Evolutionary conservation across 1,140 invertebrate genomes (phyloP).

Genomic region (Diorhabda sublineata): DNA sequence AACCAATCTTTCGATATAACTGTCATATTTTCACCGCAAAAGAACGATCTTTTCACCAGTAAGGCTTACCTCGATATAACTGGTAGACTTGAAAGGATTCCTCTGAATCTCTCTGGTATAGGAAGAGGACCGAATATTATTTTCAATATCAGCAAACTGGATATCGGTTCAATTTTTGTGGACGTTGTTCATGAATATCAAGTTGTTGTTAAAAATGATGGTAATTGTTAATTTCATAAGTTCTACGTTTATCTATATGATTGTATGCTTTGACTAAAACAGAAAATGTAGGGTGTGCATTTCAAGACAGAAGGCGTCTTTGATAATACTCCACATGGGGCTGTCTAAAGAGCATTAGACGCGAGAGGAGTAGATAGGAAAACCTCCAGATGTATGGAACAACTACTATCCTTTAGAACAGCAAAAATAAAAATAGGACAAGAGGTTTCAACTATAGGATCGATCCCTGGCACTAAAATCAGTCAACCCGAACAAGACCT

Average conservation of each 20-base stretch:
- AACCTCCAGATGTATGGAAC: too few relatives aligned
- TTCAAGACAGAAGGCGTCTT: not conserved
- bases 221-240: not conserved
- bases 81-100: slow-evolving; percentile 25
- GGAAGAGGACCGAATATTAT: slow-evolving; percentile 29
- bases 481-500: too few relatives aligned
- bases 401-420: too few relatives aligned
- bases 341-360: too few relatives aligned
- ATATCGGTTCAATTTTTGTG: slow-evolving; percentile 32
- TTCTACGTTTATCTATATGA: not conserved
- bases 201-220: slow-evolving; percentile 28
- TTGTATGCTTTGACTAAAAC: not conserved
- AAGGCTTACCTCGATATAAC: slow-evolving; percentile 32
- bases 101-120: slow-evolving; percentile 29
- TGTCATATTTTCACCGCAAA: slow-evolving; percentile 30
- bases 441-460: too few relatives aligned
- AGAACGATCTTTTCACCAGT: slow-evolving; percentile 20
- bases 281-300: too few relatives aligned
- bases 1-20: slow-evolving; percentile 24
- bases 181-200: slow-evolving; percentile 32
- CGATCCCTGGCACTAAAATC: too few relatives aligned
- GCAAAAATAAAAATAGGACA: too few relatives aligned
- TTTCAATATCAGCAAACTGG: slow-evolving; percentile 28
- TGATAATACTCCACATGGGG: too few relatives aligned
- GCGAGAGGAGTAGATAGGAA: too few relatives aligned